These are phyloP conservation scores for Hydraecia micacea DNA, from an alignment of 2,888 invertebrate species.

Conservation along the genomic window DNA sequence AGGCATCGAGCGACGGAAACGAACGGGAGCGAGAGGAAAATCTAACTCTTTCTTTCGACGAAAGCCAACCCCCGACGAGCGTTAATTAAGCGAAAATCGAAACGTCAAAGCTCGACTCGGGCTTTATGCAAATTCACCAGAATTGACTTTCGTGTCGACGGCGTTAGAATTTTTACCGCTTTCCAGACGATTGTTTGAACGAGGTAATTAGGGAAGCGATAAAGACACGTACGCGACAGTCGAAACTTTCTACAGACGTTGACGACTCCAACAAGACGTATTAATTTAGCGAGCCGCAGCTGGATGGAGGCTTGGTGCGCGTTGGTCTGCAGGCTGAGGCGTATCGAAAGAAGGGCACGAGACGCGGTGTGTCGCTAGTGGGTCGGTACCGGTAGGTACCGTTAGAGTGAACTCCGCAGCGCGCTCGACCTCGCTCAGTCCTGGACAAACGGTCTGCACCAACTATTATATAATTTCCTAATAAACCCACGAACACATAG, in stretches of 20 bases:
- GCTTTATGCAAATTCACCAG: constrained; percentile 88
- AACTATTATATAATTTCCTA: constrained; percentile 68
- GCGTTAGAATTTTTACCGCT: constrained; percentile 84
- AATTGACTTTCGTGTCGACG: constrained; percentile 86
- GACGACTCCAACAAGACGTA: constrained; percentile 56
- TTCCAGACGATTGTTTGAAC: constrained; percentile 83
- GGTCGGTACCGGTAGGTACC: constrained; percentile 80
- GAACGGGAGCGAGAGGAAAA: constrained; percentile 79
- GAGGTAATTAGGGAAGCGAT: constrained; percentile 83
- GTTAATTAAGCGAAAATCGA: constrained; percentile 90
- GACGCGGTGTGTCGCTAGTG: constrained; percentile 63
- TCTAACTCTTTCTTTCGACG: constrained; percentile 83
- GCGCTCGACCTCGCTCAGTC: constrained; percentile 65
- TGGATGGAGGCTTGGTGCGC: constrained; percentile 34
- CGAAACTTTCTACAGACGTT: constrained; percentile 64
- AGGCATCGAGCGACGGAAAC: constrained; percentile 78
- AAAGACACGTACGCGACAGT: constrained; percentile 71
- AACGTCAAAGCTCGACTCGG: constrained; percentile 86
- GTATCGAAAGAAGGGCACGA: constrained; percentile 68
- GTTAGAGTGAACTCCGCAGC: constrained; percentile 76
- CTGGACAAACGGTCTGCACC: constrained; percentile 61
- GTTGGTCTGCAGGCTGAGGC: constrained; percentile 45
- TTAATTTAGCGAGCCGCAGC: constrained; percentile 50
- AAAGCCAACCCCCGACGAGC: constrained; percentile 78
- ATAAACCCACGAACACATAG: constrained; percentile 70